Base-by-base conservation (phyloP, 2,797 vertebrate genomes). In the Dermochelys coriacea region DNA sequence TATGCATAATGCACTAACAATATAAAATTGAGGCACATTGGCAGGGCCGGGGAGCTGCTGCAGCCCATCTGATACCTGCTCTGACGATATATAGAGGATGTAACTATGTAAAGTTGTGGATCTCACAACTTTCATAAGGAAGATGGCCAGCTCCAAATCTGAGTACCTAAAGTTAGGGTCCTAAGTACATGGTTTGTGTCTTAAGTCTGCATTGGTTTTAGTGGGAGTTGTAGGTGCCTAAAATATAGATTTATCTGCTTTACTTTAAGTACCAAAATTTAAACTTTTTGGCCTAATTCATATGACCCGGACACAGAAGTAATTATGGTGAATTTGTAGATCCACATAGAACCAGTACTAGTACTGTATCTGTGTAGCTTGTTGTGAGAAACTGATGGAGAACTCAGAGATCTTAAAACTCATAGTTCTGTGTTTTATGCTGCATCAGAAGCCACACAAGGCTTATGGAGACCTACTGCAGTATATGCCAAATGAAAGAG, bases 391-490 rank as follows among this genome's bases (percentile, higher is more conserved):
- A 74, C 25, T 23, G 3, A 23, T 74, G 12, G 41, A 41, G 37
- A 93, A 88, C 80, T 88, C n/a, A 85, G 27, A 77, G 12, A 3
- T 83, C 51, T 86, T 85, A 54, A 93, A 90, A 71, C 2, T 9
- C 74, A 0, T 77, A 61, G 34, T 93, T 94, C 10, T 84, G 23
- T 78, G 92, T 75, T 18, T 85, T 4, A 15, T 50, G 19, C 12
- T 92, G 77, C 93, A 83, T 34, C n/a, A 84, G 12, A 34, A 83
- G 10, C 4, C 1, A 27, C 80, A 21, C 8, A 88, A 91, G 80
- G 79, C 0, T 0, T 57, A 6, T 3, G 34, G 85, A 94, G 91
- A 16, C 71, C 74, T 84, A 14, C 87, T 54, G 29, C 0, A 3
- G 45, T 29, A 15, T 49, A 18, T 31, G 27, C 25, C 41, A n/a